Evolutionary conservation across 2,797 vertebrate species (phyloP), one percentile per base, ranked within the genome.

Genomic region (Crocodylus rhombifer): DNA sequence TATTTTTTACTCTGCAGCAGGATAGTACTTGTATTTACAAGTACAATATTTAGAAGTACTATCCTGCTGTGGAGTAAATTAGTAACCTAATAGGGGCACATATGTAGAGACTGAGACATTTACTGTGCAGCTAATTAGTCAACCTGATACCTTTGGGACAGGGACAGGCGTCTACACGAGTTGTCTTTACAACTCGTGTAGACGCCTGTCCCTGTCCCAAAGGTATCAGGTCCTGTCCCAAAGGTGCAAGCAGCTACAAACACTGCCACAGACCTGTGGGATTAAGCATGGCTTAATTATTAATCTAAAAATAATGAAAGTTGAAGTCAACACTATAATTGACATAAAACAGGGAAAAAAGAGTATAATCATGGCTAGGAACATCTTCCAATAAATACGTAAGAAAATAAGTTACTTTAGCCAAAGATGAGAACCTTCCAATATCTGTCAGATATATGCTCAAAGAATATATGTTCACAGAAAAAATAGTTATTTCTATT

Each of bases 181-280:
- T 36, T 36, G 33, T 36, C 4, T 36, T 23, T 57, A 12, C 4
- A 16, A 82, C 42, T 51, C 42, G 10, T 51, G 42, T 51, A 51
- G 42, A 51, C 3, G 3, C 42, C 42, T 51, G 42, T 51, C 42
- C 42, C 42, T 51, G 42, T 51, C 42, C 42, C 42, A 51, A 10
- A 51, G 42, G 42, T 51, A 42, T 4, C 23, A 15, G 7, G 55
- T 77, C 25, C 65, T 73, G 26, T 51, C 36, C 30, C 86, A 74
- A 69, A 86, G 84, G 60, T 25, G 69, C 71, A 62, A 81, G 16
- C 15, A 6, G 1, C 28, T 83, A n/a, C 78, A 77, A 33, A 57
- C 58, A 60, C 6, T 21, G 62, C 0, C 3, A 23, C 26, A 86
- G 84, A 26, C 1, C 0, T 5, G 2, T 1, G 55, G 9, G 25